phyloP scores from a whole-genome alignment of 2,113 vertebrate genomes.

The Phocoena sinus region DNA sequence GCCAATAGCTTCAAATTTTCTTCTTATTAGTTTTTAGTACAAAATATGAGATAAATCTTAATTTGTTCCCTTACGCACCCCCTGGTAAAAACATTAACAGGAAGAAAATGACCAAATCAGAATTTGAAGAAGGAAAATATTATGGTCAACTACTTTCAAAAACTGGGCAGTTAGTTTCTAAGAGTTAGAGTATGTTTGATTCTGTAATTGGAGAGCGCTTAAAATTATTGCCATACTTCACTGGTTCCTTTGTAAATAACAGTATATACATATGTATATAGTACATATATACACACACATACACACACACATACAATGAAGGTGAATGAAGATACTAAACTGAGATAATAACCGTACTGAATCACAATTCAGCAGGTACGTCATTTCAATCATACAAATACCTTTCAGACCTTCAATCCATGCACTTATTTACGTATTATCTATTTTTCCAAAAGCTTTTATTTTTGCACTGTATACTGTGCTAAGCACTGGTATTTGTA shows the following conservation, averaged over 20 bases:
- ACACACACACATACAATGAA: neutral
- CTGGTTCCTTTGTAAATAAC: neutral
- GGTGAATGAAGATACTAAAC: neutral
- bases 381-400: neutral
- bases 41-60: neutral
- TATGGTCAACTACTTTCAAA: neutral
- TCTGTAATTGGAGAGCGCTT: neutral
- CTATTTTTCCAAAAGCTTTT: neutral
- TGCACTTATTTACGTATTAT: neutral
- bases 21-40: neutral
- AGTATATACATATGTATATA: neutral
- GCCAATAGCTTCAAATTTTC: neutral
- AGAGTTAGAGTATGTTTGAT: neutral
- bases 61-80: neutral
- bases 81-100: neutral
- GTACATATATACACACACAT: neutral
- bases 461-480: neutral
- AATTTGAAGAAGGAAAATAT: neutral
- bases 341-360: neutral
- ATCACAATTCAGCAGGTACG: neutral
- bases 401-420: neutral
- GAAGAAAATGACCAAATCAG: neutral
- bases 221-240: neutral
- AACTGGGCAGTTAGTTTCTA: neutral
- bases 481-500: neutral